phyloP scores from a whole-genome alignment of 2,888 invertebrate genomes.

The Alviniconcha strummeri region DNA sequence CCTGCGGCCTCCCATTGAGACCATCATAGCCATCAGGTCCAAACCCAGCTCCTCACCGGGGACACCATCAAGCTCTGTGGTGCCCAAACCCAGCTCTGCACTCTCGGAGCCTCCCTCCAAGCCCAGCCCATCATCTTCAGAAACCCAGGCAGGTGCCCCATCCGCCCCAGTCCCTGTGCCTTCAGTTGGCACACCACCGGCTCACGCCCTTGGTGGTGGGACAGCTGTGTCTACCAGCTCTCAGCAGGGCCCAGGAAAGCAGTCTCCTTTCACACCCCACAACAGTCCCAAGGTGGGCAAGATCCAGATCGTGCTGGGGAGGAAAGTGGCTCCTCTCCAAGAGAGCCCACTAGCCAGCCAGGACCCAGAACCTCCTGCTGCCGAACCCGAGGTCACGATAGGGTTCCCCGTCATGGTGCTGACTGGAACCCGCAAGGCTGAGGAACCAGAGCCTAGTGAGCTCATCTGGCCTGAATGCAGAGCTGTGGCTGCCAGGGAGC shows the following conservation, averaged over 20 bases:
- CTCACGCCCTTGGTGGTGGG: too few relatives aligned
- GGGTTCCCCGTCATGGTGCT: conserved; percentile 41
- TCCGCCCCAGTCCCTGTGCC: conserved; percentile 15
- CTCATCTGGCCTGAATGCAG: conserved; percentile 40
- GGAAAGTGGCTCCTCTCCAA: conserved; percentile 17
- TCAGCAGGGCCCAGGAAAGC: too few relatives aligned
- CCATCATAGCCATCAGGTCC: conserved; percentile 14
- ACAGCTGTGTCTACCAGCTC: too few relatives aligned
- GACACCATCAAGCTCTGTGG: background rate
- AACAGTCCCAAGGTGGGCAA: conserved; percentile 17
- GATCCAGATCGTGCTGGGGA: conserved; percentile 31
- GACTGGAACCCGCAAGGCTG: conserved; percentile 39
- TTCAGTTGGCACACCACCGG: background rate
- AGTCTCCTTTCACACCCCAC: too few relatives aligned
- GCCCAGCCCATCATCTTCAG: background rate
- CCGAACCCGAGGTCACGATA: conserved; percentile 21
- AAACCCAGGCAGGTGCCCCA: background rate
- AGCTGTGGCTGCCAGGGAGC: conserved; percentile 30
- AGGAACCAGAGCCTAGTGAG: conserved; percentile 30
- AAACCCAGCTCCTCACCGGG: background rate
- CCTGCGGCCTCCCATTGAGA: conserved; percentile 21
- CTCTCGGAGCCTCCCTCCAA: background rate
- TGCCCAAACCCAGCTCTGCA: background rate
- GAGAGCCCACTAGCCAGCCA: conserved; percentile 26
- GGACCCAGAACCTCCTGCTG: background rate